phyloP scores from a whole-genome alignment of 2,888 invertebrate genomes.

The Drosophila falleni region DNA sequence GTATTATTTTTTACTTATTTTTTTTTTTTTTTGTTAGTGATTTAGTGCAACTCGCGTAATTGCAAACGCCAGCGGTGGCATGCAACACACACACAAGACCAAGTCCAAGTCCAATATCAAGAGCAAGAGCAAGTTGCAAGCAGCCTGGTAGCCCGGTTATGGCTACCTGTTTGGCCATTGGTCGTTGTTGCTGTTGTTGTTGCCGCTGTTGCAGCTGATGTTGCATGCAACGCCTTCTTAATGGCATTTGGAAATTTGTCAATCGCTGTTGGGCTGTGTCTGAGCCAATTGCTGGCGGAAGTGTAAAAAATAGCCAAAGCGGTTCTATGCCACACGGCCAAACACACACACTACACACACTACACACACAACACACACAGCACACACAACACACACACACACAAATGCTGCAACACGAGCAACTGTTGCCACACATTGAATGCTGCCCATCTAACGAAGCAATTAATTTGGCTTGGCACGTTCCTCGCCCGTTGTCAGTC shows the following conservation, averaged over 20 bases:
- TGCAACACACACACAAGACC: constrained; percentile 6
- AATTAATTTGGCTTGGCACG: constrained; percentile 79
- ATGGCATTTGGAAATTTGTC: constrained; percentile 80
- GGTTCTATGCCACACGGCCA: constrained; percentile 43
- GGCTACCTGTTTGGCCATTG: constrained; percentile 57
- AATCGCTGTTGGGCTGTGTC: constrained; percentile 68
- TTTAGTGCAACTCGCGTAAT: constrained; percentile 67
- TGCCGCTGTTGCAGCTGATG: constrained; percentile 25
- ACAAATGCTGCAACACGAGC: constrained; percentile 1
- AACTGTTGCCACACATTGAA: constrained; percentile 32
- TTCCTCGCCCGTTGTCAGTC: constrained; percentile 51
- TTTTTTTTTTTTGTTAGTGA: constrained; percentile 35
- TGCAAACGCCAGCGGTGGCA: constrained; percentile 65
- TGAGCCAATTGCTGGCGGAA: constrained; percentile 59
- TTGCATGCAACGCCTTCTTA: constrained; percentile 78
- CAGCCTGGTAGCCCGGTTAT: constrained; percentile 44
- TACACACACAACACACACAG: not conserved
- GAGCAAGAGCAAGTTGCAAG: constrained; percentile 13
- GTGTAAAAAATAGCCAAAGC: constrained; percentile 70
- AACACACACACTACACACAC: constrained; percentile 1
- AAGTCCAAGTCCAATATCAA: constrained; percentile 1
- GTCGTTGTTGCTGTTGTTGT: constrained; percentile 24
- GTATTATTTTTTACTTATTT: not conserved
- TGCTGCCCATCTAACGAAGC: constrained; percentile 74
- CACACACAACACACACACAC: constrained; percentile 3